Evolutionary conservation across 2,888 invertebrate species (phyloP).

Genomic region (Schrankia costaestrigalis): DNA sequence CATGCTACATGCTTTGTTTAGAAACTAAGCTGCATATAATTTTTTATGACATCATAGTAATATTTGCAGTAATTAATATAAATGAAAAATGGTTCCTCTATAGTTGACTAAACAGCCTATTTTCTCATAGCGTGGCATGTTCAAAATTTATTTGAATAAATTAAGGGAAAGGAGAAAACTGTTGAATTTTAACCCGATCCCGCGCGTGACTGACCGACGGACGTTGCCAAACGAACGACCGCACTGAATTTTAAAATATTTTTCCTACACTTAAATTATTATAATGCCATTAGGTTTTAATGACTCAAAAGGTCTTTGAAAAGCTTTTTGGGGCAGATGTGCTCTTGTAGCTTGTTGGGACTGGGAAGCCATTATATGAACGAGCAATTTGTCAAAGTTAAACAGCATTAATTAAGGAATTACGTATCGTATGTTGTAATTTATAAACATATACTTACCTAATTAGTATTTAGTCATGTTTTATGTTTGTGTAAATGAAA

Average conservation of each 20-base stretch:
- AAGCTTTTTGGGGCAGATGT: slow-evolving; percentile 11
- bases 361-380: slow-evolving; percentile 1
- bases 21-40: too few species aligned
- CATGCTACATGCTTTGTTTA: too few species aligned
- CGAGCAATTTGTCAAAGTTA: slow-evolving; percentile 3
- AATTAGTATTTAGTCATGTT: too few species aligned
- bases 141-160: slow-evolving; percentile 75
- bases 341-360: slow-evolving; percentile 1
- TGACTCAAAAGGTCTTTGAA: slow-evolving; percentile 24
- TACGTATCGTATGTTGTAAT: not conserved
- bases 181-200: slow-evolving; percentile 69
- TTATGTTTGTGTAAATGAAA: too few species aligned
- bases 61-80: slow-evolving; percentile 36
- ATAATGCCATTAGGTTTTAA: slow-evolving; percentile 35
- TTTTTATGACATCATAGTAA: too few species aligned
- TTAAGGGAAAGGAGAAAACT: slow-evolving; percentile 60
- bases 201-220: slow-evolving; percentile 42
- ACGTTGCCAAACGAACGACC: slow-evolving; percentile 18
- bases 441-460: too few species aligned
- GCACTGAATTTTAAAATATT: slow-evolving; percentile 46
- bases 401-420: not conserved
- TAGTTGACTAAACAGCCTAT: slow-evolving; percentile 50
- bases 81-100: slow-evolving; percentile 30
- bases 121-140: slow-evolving; percentile 58
- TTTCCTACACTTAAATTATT: slow-evolving; percentile 38